A percentile compares a stretch with the other conserved stretches of the same genome.
Conservation (phyloP, 2,888 invertebrate genomes). For the Polyommatus iphigenia region DNA sequence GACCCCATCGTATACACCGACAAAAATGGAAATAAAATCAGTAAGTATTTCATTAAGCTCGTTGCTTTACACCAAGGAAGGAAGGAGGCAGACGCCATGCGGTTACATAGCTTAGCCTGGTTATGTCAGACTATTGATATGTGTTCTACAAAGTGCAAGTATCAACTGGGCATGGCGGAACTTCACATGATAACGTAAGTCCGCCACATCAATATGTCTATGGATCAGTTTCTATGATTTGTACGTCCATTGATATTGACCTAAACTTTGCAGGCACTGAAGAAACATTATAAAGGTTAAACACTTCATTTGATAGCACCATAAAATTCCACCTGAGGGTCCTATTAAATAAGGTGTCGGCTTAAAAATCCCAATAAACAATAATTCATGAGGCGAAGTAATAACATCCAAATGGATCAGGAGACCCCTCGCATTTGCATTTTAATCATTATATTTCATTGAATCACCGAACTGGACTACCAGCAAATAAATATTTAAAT, state of each 20-base stretch:
- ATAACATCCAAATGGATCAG: conserved; percentile 30
- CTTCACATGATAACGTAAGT: no score
- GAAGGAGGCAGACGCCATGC: background rate
- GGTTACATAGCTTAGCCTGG: no score
- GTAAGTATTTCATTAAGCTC: conserved; percentile 46
- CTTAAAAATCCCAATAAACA: conserved; percentile 21
- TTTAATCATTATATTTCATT: conserved; percentile 31
- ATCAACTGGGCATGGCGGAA: no score
- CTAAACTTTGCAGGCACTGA: background rate
- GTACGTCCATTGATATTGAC: background rate
- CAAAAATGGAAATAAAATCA: conserved; percentile 57
- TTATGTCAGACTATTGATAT: no score
- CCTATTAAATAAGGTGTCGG: background rate
- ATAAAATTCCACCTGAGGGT: background rate
- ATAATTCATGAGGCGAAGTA: conserved; percentile 29
- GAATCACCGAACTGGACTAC: conserved; percentile 15
- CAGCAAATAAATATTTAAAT: conserved; percentile 17
- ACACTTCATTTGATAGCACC: background rate
- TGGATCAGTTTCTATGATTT: background rate
- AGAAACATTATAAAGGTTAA: background rate
- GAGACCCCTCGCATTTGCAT: conserved; percentile 31
- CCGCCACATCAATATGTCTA: background rate
- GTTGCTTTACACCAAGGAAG: background rate
- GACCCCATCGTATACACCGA: conserved; percentile 54
- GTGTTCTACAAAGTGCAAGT: no score